These are phyloP conservation scores for Oxyscelio sp. DNA, from an alignment of 2,888 invertebrate genomes.

Conservation along the genomic window DNA sequence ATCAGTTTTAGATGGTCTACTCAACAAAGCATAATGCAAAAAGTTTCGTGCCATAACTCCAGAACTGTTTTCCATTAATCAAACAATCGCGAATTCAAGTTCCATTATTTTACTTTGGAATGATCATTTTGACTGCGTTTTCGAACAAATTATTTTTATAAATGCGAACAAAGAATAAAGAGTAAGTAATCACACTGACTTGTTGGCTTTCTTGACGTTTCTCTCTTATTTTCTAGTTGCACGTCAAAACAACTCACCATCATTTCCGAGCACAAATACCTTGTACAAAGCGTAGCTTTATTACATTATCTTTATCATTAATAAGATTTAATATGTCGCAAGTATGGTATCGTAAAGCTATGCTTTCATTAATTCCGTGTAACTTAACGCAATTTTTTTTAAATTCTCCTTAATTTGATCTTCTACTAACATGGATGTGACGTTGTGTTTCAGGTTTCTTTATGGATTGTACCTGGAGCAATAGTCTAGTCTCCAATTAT, in stretches of 20 bases:
- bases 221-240: slow-evolving; percentile 15
- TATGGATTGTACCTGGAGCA: slow-evolving; percentile 50
- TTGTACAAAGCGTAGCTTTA: slow-evolving; percentile 48
- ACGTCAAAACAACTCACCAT: slow-evolving; percentile 18
- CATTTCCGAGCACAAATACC: slow-evolving; percentile 5
- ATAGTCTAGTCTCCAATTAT: slow-evolving; percentile 45
- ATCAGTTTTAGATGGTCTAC: not conserved
- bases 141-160: slow-evolving; percentile 69
- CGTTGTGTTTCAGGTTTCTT: slow-evolving; percentile 67
- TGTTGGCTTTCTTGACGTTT: slow-evolving; percentile 26
- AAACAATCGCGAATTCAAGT: slow-evolving; percentile 6
- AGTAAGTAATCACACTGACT: slow-evolving; percentile 39
- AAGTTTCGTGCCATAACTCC: slow-evolving; percentile 18
- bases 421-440: slow-evolving; percentile 35
- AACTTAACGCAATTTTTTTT: not conserved
- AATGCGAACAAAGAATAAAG: slow-evolving; percentile 56
- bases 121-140: slow-evolving; percentile 39
- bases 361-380: slow-evolving; percentile 32
- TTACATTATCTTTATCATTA: slow-evolving; percentile 31
- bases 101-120: slow-evolving; percentile 13
- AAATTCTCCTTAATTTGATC: not conserved
- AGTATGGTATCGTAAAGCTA: slow-evolving; percentile 29
- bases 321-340: slow-evolving; percentile 28
- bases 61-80: slow-evolving; percentile 16
- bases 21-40: not conserved